These are phyloP conservation scores for Solea solea DNA, from an alignment of 2,113 vertebrate genomes.

Conservation along the genomic window DNA sequence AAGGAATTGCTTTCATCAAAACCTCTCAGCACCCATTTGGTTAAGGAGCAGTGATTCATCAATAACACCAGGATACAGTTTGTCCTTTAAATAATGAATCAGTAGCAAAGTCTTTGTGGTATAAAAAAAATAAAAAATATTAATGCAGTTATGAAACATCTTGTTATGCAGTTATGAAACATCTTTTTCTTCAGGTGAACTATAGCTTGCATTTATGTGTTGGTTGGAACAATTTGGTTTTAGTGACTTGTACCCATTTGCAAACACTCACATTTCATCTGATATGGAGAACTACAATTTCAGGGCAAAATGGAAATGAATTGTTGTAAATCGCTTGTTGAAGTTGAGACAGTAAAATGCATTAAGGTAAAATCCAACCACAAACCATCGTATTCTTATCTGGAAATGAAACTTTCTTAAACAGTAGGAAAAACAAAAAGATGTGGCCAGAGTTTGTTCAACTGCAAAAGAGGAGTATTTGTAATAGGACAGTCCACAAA, in stretches of 20 bases:
- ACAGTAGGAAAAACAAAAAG: no score
- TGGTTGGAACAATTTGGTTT: neutral
- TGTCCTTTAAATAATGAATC: conserved; percentile 49
- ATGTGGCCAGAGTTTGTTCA: neutral
- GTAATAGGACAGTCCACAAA: no score
- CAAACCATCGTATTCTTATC: neutral
- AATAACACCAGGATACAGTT: conserved; percentile 33
- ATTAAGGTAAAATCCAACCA: neutral
- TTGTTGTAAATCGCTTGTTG: neutral
- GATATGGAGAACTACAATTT: neutral
- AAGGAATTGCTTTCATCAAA: conserved; percentile 36
- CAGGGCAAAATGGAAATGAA: neutral
- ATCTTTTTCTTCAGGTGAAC: conserved; percentile 34
- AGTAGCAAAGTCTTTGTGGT: conserved; percentile 15
- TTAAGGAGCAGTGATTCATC: conserved; percentile 54
- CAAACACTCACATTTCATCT: neutral
- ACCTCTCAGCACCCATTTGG: conserved; percentile 34
- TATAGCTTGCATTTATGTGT: conserved; percentile 22
- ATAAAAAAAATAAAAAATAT: conserved; percentile 38
- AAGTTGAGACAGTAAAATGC: neutral
- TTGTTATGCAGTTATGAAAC: conserved; percentile 7
- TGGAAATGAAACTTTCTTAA: no score
- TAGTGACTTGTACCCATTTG: neutral
- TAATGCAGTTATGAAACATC: conserved; percentile 35
- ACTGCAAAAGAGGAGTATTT: no score